These are phyloP conservation scores for Podotricha telesiphe DNA, from an alignment of 2,888 invertebrate genomes.

Conservation along the genomic window DNA sequence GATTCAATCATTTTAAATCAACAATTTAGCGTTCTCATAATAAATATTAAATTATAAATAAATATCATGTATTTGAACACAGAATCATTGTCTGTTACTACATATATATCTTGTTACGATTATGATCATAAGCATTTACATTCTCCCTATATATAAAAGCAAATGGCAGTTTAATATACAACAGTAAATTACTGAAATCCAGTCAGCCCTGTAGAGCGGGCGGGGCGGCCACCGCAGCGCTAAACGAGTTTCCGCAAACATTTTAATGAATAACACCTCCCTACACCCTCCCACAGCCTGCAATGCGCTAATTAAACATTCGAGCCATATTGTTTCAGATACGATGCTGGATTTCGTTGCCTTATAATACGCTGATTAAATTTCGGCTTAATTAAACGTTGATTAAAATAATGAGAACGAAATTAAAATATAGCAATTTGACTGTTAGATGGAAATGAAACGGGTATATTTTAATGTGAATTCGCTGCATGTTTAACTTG, in stretches of 20 bases:
- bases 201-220: constrained; percentile 50
- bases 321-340: constrained; percentile 80
- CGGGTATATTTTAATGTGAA: not conserved
- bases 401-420: constrained; percentile 46
- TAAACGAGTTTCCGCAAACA: constrained; percentile 84
- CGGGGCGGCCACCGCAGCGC: constrained; percentile 74
- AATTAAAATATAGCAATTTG: constrained; percentile 44
- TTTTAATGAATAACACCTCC: constrained; percentile 83
- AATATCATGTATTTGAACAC: not conserved
- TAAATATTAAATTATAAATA: too few relatives aligned
- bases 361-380: constrained; percentile 55
- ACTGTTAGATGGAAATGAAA: not conserved
- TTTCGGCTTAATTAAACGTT: constrained; percentile 49
- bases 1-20: not conserved
- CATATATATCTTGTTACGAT: not conserved
- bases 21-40: too few relatives aligned
- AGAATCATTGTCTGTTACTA: not conserved
- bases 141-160: constrained; percentile 12
- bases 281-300: constrained; percentile 57
- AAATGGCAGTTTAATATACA: constrained; percentile 32
- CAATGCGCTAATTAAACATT: constrained; percentile 83
- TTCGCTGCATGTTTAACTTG: not conserved
- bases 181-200: constrained; percentile 40
- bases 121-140: constrained; percentile 7
- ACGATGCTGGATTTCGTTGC: constrained; percentile 68